Conservation (phyloP, 1,140 invertebrate species). For the Mylabris phalerata region DNA sequence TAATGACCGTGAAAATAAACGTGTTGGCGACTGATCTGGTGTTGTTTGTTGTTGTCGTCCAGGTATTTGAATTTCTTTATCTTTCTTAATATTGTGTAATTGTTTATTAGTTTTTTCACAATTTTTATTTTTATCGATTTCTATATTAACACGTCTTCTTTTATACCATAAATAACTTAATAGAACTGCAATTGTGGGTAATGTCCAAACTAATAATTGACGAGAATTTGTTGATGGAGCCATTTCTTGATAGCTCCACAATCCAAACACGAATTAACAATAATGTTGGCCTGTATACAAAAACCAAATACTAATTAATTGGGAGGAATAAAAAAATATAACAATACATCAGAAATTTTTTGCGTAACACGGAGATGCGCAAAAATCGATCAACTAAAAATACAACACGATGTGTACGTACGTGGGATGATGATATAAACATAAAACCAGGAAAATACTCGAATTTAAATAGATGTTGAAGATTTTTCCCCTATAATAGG, state of each 20-base stretch:
- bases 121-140: slow-evolving; percentile 41
- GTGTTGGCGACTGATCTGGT: neutral
- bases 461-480: too few relatives aligned
- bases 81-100: slow-evolving; percentile 31
- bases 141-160: slow-evolving; percentile 46
- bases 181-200: slow-evolving; percentile 53
- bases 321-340: too few relatives aligned
- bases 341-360: too few relatives aligned
- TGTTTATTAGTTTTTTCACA: slow-evolving; percentile 36
- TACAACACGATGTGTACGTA: too few relatives aligned
- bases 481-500: too few relatives aligned
- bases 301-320: too few relatives aligned
- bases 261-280: slow-evolving; percentile 12
- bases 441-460: too few relatives aligned
- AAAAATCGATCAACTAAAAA: too few relatives aligned
- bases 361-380: too few relatives aligned
- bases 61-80: neutral
- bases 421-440: too few relatives aligned
- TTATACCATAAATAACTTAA: slow-evolving; percentile 58
- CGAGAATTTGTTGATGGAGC: slow-evolving; percentile 40
- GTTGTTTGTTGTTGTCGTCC: neutral
- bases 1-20: slow-evolving; percentile 24
- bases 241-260: slow-evolving; percentile 41
- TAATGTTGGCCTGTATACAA: too few relatives aligned
- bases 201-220: slow-evolving; percentile 53